A percentile compares a stretch with the other conserved stretches of the same genome.
phyloP scores from a whole-genome alignment of 1,140 invertebrate genomes.

The Formica exsecta region DNA sequence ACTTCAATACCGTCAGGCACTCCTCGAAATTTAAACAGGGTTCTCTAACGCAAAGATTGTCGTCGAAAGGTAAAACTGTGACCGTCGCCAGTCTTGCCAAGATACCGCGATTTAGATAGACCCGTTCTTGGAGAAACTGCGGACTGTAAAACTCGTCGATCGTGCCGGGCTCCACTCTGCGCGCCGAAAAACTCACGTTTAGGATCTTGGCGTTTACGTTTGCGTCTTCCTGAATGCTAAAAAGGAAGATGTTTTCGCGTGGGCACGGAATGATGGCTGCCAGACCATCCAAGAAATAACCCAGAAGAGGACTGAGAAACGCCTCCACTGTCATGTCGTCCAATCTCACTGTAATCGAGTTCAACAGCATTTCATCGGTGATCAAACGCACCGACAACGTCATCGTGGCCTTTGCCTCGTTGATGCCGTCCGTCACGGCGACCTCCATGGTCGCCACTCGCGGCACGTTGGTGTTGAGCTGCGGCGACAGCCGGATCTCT shows the following conservation, averaged over 20 bases:
- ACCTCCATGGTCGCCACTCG: constrained; percentile 97
- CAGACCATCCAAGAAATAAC: constrained; percentile 96
- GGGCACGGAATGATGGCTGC: constrained; percentile 97
- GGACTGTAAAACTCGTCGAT: constrained; percentile 93
- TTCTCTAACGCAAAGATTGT: constrained; percentile 98
- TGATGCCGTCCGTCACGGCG: constrained; percentile 96
- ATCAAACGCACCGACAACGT: constrained; percentile 95
- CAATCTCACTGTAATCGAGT: constrained; percentile 97
- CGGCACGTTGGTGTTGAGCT: constrained; percentile 98
- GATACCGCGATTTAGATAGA: constrained; percentile 96
- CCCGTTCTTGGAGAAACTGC: constrained; percentile 96
- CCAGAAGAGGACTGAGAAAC: constrained; percentile 96
- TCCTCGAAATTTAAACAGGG: constrained; percentile 98
- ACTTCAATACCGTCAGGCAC: constrained; percentile 96
- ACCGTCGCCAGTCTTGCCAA: constrained; percentile 95
- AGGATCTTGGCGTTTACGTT: constrained; percentile 95
- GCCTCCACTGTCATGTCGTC: constrained; percentile 97
- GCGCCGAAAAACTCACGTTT: constrained; percentile 98
- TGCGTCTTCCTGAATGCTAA: constrained; percentile 97
- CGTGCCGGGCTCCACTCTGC: constrained; percentile 91
- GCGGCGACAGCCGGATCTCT: constrained; percentile 94
- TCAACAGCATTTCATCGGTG: constrained; percentile 97
- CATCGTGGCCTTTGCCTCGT: constrained; percentile 96
- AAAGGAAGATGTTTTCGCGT: constrained; percentile 97
- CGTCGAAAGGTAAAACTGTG: constrained; percentile 97